These are phyloP conservation scores for Tachysurus vachellii DNA, from an alignment of 2,113 vertebrate genomes.

Conservation along the genomic window DNA sequence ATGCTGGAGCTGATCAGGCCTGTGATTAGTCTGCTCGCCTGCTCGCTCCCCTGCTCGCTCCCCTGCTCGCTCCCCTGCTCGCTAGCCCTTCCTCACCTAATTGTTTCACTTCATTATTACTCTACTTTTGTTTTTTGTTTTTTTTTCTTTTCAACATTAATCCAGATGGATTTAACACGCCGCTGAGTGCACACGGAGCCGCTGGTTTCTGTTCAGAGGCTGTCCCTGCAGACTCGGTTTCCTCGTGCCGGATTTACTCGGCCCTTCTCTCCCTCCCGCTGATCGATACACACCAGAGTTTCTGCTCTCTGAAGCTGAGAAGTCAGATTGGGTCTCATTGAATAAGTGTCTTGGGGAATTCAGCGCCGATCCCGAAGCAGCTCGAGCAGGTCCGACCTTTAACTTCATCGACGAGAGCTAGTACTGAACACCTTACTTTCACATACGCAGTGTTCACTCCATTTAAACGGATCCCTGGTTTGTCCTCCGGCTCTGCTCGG, in stretches of 20 bases:
- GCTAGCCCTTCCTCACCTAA: conserved; percentile 8
- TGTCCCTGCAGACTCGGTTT: background rate
- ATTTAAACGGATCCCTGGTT: background rate
- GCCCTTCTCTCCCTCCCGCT: background rate
- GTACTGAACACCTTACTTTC: background rate
- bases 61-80: conserved; percentile 54
- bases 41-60: conserved; percentile 42
- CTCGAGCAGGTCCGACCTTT: background rate
- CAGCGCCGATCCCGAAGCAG: background rate
- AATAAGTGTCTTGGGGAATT: background rate
- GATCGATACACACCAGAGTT: conserved; percentile 33
- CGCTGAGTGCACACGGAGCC: conserved; percentile 61
- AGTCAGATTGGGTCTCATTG: background rate
- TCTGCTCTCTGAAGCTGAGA: conserved; percentile 29
- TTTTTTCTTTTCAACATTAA: conserved; percentile 66
- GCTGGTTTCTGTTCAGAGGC: conserved; percentile 38
- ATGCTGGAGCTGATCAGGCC: conserved; percentile 68
- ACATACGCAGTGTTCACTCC: background rate
- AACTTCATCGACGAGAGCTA: background rate
- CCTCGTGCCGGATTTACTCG: background rate
- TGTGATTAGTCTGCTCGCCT: conserved; percentile 71
- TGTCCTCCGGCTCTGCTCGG: background rate
- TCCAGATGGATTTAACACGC: conserved; percentile 77
- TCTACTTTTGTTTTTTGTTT: conserved; percentile 42
- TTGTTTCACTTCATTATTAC: conserved; percentile 66